A percentile compares a stretch with the other conserved stretches of the same genome.
These are phyloP conservation scores for Tokudaia tokunoshimensis DNA, from an alignment of 2,797 vertebrate genomes.

Conservation along the genomic window DNA sequence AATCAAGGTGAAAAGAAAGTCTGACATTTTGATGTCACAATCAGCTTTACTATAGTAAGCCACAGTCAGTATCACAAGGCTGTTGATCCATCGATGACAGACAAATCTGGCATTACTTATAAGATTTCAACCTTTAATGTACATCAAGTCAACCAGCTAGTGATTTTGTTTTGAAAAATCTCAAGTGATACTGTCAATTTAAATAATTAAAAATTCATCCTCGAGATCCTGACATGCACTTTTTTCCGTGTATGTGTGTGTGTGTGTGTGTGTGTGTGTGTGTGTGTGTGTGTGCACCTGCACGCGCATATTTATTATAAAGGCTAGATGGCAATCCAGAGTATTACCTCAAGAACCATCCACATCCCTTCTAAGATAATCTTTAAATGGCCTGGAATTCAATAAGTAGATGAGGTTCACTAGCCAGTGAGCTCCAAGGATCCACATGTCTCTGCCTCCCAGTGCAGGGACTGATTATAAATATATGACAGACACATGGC, in stretches of 20 bases:
- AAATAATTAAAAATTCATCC: not conserved
- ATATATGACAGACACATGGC: not conserved
- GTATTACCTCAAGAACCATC: not conserved
- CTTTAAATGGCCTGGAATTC: not conserved
- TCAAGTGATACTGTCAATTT: not conserved
- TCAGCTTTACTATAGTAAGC: not conserved
- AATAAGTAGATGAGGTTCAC: not conserved
- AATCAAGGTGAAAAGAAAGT: not conserved
- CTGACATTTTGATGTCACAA: not conserved
- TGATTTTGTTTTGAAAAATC: constrained; percentile 4
- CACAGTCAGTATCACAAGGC: not conserved
- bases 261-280: too few relatives aligned
- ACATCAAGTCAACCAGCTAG: not conserved
- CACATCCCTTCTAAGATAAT: not conserved
- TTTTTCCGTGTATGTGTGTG: too few relatives aligned
- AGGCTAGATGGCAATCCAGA: not conserved
- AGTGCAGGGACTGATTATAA: not conserved
- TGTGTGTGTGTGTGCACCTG: too few relatives aligned
- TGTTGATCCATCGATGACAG: not conserved
- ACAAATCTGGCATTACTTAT: not conserved
- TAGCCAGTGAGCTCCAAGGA: not conserved
- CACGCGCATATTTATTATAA: too few relatives aligned
- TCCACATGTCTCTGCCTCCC: not conserved
- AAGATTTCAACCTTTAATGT: not conserved
- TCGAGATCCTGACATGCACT: not conserved